Evolutionary conservation across 2,888 invertebrate species (phyloP), one percentile per base, ranked within the genome.

Genomic region (Odontocolon sp.): DNA sequence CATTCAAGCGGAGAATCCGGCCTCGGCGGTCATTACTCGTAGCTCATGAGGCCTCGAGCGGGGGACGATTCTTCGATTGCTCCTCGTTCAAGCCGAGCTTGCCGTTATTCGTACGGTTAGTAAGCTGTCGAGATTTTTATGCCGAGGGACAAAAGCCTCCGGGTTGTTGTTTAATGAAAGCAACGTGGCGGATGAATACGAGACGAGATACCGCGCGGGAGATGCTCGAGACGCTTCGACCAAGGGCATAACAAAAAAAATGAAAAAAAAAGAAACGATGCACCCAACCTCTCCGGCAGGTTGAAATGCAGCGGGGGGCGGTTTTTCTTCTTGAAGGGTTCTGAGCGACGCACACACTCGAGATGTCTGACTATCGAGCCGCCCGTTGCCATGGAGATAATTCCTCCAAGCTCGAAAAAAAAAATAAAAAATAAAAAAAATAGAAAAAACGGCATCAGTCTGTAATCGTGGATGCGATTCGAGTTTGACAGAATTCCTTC

Each of bases 341-440:
- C 42, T 66, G 63, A 26, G 71, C 68, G 64, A 3, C 16, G 18
- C 4, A 21, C 11, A 42, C 31, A 40, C 61, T 36, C 42, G 67
- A 40, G 57, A 57, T 52, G 79, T 79, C 81, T 82, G 81, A n/a
- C 77, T 84, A 84, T 84, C 83, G 85, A 86, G 81, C 83, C 81
- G 59, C 80, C 76, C 80, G 84, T 85, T 85, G 85, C 85, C 84
- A 85, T 85, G 85, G 86, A 82, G 85, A 86, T 84, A 83, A 84
- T 83, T 83, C 80, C 81, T 57, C 23, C 40, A 56, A 57, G 50
- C 16, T 26, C 9, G 2, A 18, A 9, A 47, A 18, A 28, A 31
- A 45, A 45, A 28, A 52, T 31, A n/a, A n/a, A n/a, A n/a, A n/a
- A n/a, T n/a, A n/a, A n/a, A n/a, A n/a, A n/a, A n/a, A n/a, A n/a